These are phyloP conservation scores for Lepidurus packardi DNA, from an alignment of 1,140 invertebrate genomes.

Conservation along the genomic window DNA sequence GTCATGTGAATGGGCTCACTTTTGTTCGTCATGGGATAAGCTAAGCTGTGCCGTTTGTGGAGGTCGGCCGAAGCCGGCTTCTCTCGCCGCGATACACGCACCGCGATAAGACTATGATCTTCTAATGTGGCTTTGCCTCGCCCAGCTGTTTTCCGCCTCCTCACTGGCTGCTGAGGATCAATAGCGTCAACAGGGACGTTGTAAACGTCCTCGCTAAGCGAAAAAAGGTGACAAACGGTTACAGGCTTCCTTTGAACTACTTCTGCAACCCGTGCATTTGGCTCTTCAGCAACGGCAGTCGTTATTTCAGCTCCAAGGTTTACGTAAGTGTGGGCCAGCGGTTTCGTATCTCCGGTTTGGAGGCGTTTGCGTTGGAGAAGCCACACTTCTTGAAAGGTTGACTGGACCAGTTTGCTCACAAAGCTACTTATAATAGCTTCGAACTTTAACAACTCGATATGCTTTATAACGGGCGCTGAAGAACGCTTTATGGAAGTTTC, in stretches of 20 bases:
- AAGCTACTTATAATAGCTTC: neutral
- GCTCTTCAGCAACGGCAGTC: neutral
- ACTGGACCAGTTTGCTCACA: neutral
- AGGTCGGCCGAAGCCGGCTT: neutral
- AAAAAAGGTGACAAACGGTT: neutral
- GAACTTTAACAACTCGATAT: neutral
- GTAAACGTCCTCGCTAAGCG: neutral
- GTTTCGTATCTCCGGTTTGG: neutral
- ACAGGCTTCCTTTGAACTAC: neutral
- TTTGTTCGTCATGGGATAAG: neutral
- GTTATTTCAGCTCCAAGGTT: neutral
- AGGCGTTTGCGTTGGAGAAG: neutral
- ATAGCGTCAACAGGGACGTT: conserved; percentile 1
- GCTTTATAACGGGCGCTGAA: neutral
- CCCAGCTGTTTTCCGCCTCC: neutral
- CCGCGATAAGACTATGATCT: neutral
- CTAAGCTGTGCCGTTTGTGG: neutral
- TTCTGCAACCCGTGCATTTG: neutral
- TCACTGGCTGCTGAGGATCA: neutral
- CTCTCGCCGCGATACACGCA: neutral
- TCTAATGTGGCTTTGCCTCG: neutral
- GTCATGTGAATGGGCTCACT: conserved; percentile 76
- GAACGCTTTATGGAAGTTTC: neutral
- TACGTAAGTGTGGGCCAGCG: neutral
- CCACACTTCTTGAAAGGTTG: neutral